Conservation (phyloP, 2,113 vertebrate genomes). For the Conger conger region DNA sequence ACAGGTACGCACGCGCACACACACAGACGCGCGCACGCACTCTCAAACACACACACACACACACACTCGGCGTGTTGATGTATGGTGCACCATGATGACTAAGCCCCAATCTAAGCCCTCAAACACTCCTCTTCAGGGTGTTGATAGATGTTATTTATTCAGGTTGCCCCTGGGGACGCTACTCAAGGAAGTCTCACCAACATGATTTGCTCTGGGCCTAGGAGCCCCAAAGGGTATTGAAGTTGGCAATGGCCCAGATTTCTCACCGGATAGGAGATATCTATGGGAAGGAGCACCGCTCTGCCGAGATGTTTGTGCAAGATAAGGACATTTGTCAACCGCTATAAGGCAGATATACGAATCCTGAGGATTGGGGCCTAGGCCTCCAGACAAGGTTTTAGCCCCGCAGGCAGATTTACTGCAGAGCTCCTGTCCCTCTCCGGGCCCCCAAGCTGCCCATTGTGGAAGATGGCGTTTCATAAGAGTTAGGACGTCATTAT, state of each 20-base stretch:
- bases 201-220: conserved; percentile 61
- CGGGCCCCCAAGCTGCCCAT: conserved; percentile 45
- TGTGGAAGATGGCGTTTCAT: conserved; percentile 38
- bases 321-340: conserved; percentile 66
- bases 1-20: conserved; percentile 8
- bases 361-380: conserved; percentile 7
- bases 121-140: conserved; percentile 59
- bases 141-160: conserved; percentile 73
- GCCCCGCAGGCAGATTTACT: conserved; percentile 32
- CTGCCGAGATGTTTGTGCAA: conserved; percentile 56
- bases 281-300: conserved; percentile 54
- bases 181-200: conserved; percentile 62
- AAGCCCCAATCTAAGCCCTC: conserved; percentile 49
- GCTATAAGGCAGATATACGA: conserved; percentile 37
- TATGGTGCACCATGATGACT: conserved; percentile 46
- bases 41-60: conserved; percentile 9
- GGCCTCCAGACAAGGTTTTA: conserved; percentile 36
- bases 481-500: conserved; percentile 49
- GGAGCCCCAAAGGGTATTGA: conserved; percentile 52
- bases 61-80: conserved; percentile 48
- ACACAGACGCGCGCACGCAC: conserved; percentile 22
- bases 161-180: conserved; percentile 51
- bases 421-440: conserved; percentile 43
- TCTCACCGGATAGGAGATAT: conserved; percentile 67
- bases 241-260: conserved; percentile 48